Percentiles rank a stretch among this genome's conserved stretches.
phyloP scores from a whole-genome alignment of 2,888 invertebrate genomes.

The Incurvaria masculella region DNA sequence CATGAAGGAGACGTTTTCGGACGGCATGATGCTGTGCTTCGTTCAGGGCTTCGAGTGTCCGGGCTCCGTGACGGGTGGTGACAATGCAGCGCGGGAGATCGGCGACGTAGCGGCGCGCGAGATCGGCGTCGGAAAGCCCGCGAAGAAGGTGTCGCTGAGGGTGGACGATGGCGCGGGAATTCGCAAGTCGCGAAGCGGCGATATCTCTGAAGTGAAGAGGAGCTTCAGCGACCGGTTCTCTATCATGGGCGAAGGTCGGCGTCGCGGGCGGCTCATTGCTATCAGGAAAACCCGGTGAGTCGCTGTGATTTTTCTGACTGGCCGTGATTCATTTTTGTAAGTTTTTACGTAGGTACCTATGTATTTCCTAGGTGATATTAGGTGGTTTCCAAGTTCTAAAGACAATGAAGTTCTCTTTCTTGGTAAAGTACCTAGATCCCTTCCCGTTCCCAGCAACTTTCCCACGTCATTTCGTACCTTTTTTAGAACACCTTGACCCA shows the following conservation, averaged over 20 bases:
- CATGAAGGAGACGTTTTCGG: constrained; percentile 50
- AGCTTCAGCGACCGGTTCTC: constrained; percentile 50
- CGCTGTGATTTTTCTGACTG: constrained; percentile 12
- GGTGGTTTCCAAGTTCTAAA: no score
- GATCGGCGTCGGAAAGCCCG: constrained; percentile 22
- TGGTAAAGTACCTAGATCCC: no score
- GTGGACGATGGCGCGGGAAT: constrained; percentile 24
- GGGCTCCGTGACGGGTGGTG: constrained; percentile 29
- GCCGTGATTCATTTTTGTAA: background rate
- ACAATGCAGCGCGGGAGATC: constrained; percentile 30
- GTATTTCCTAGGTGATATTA: no score
- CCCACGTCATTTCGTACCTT: no score
- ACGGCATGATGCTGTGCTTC: constrained; percentile 66
- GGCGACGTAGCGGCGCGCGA: constrained; percentile 19
- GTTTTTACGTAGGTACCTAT: background rate
- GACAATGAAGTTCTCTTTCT: no score
- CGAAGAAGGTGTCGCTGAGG: constrained; percentile 24
- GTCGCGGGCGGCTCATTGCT: constrained; percentile 34
- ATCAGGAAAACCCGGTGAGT: constrained; percentile 51
- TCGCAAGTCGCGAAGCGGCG: constrained; percentile 26
- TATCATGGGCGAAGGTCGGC: constrained; percentile 35
- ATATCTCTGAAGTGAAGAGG: constrained; percentile 39
- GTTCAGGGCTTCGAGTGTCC: constrained; percentile 62
- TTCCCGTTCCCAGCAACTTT: no score
- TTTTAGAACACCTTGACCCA: no score